phyloP scores from a whole-genome alignment of 2,888 invertebrate species.

The Idaea aversata region DNA sequence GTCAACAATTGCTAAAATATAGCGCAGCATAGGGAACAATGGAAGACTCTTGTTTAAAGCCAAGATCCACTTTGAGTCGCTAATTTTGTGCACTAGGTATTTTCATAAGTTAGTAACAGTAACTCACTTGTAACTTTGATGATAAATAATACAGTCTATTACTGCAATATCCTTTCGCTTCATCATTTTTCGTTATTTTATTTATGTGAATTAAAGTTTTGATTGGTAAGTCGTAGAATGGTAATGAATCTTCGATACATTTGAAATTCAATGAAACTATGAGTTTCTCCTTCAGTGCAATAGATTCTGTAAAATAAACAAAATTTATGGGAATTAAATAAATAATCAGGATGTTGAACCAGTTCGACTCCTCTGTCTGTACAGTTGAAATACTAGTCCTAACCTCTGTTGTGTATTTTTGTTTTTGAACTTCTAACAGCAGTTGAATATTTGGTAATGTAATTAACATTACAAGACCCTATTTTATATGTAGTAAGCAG shows the following conservation, averaged over 20 bases:
- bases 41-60: too few relatives aligned
- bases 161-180: slow-evolving; percentile 52
- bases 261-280: slow-evolving; percentile 63
- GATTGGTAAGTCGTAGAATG: slow-evolving; percentile 70
- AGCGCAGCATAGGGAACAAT: too few relatives aligned
- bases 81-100: not conserved
- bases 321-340: slow-evolving; percentile 4
- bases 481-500: not conserved
- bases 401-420: not conserved
- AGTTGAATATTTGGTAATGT: not conserved
- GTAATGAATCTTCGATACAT: slow-evolving; percentile 73
- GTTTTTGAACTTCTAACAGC: not conserved
- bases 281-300: slow-evolving; percentile 54
- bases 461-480: not conserved
- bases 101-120: not conserved
- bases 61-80: too few relatives aligned
- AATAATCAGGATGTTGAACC: not conserved
- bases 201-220: slow-evolving; percentile 54
- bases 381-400: not conserved
- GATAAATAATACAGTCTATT: slow-evolving; percentile 82
- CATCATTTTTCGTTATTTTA: slow-evolving; percentile 62
- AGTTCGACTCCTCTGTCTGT: too few relatives aligned
- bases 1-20: too few relatives aligned
- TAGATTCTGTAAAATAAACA: slow-evolving; percentile 35
- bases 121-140: slow-evolving; percentile 62